phyloP scores from a whole-genome alignment of 2,113 vertebrate species.

The Alethe diademata region DNA sequence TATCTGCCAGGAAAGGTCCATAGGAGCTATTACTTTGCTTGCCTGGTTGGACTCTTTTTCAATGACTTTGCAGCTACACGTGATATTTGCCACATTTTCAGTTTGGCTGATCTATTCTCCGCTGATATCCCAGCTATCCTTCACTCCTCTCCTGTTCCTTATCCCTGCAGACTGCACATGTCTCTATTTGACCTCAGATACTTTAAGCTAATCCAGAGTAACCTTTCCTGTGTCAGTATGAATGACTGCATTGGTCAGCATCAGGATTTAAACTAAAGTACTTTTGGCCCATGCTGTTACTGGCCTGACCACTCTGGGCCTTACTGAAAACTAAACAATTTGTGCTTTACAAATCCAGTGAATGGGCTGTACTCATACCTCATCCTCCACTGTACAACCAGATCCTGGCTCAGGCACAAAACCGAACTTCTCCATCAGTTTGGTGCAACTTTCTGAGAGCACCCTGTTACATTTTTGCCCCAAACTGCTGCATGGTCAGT shows the following conservation, averaged over 20 bases:
- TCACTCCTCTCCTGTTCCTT: neutral
- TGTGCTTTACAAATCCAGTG: constrained; percentile 41
- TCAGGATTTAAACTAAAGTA: constrained; percentile 35
- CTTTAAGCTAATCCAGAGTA: neutral
- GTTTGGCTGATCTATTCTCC: neutral
- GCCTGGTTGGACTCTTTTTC: neutral
- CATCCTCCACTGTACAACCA: neutral
- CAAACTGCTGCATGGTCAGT: neutral
- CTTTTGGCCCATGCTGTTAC: constrained; percentile 8
- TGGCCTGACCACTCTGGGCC: neutral
- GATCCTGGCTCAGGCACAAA: neutral
- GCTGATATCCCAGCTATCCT: neutral
- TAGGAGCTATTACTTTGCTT: neutral
- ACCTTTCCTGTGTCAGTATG: constrained; percentile 1
- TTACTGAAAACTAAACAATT: constrained; percentile 41
- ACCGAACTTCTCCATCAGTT: neutral
- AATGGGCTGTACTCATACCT: constrained; percentile 3
- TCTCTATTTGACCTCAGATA: constrained; percentile 3
- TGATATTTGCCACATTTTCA: neutral
- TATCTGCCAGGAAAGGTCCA: neutral
- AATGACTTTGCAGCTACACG: neutral
- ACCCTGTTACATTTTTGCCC: neutral
- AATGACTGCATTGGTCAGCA: neutral
- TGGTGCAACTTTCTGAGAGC: neutral
- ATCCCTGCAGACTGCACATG: neutral